Evolutionary conservation across 2,888 invertebrate genomes (phyloP), one percentile per base, ranked within the genome.

Genomic region (Meteorus cinctellus): DNA sequence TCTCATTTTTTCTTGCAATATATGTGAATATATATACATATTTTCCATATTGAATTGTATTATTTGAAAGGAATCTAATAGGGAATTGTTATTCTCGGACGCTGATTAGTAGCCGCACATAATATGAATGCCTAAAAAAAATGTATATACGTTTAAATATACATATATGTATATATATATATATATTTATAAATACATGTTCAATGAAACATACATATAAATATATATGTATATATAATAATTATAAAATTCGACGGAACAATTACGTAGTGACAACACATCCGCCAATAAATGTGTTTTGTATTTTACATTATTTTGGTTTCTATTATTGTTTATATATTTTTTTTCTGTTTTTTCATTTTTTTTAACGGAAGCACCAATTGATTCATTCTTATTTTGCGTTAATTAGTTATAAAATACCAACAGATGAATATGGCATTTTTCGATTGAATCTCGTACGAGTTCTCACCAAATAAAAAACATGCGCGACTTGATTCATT

Each of bases 351-450:
- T 51, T 12, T 41, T 41, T 41, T 12, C 12, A 8, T 41, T 41
- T 41, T 59, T 16, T 27, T 70, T 74, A 71, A 77, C 79, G 81
- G 81, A 81, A 81, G 81, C 81, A 81, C 81, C 79, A 79, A 81
- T 80, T 79, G 59, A 71, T 75, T 72, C 51, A 74, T 59, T 63
- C 63, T 73, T 70, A 75, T 75, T 75, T 63, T 45, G 66, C 59
- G 36, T 73, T 66, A 67, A 48, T 72, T 51, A 31, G 34, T 31
- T 70, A 34, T 48, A 36, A 65, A 70, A 70, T 67, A 74, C 59
- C 27, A 19, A 67, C 24, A 55, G 45, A 45, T 63, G 6, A 62
- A 34, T 10, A 59, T 55, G 29, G 63, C 51, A 36, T 70, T 68
- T 51, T 74, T 63, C 45, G 63, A 74, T 74, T 70, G 63, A 69